Base-by-base conservation (phyloP, 1,140 invertebrate species). In the Panagrolaimus sp. region DNA sequence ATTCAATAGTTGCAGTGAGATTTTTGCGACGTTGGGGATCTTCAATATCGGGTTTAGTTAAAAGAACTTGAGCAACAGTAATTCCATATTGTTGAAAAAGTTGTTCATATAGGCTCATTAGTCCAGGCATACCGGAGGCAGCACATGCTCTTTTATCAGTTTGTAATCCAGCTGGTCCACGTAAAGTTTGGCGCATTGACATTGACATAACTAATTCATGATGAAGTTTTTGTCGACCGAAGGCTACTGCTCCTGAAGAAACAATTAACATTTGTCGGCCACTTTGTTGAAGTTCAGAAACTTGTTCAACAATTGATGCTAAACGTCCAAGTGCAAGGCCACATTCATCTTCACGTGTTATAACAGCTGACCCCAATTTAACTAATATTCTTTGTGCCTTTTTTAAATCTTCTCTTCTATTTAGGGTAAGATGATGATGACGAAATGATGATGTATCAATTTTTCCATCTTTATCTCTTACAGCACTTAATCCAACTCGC, bases 11-110 rank as follows among this genome's bases (percentile, higher is more conserved):
- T 76, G 90, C 91, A 83, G 92, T 91, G 31, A 98, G 86, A 84
- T 98, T 95, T 78, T 89, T 90, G 11, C 94, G 86, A 5, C 92
- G 96, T 79, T 94, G 89, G 72, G 95, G 93, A 85, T 98, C 96
- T 83, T 93, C 91, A 84, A 99, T 97, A 82, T 98, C 96, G 0
- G 92, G 91, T 82, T 97, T 97, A 0, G 94, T 98, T 1, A 98
- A 91, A 63, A 98, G 85, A 5, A 98, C 93, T 88, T 98, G 95
- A 5, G 96, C 96, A 68, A 96, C 91, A 86, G 95, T 93, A 2
- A 98, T 91, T 25, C 96, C 95, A 84, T 98, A 98, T 84, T 99
- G 96, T 9, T 91, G 90, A 86, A 98, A 99, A 92, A 99, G 96
- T 16, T 93, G 93, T 81, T 98, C 95, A 84, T 98, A 99, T 61